Evolutionary conservation across 2,113 vertebrate genomes (phyloP), one percentile per base, ranked within the genome.

Genomic region (Ciconia boyciana): DNA sequence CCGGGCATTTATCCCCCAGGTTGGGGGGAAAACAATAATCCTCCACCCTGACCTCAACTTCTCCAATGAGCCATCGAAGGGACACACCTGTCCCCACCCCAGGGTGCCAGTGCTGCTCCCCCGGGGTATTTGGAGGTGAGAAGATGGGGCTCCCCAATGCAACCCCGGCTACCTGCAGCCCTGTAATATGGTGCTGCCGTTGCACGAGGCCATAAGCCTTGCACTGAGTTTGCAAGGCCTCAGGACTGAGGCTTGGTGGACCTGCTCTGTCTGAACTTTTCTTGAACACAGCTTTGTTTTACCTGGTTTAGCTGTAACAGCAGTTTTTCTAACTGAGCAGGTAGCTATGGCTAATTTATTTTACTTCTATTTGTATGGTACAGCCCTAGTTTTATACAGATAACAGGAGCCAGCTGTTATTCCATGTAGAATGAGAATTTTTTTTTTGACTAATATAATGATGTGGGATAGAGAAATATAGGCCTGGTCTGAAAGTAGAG

Each of bases 161-260:
- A 32, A 4, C 32, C 32, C 24, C 4, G 11, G 19, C 4, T 10
- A n/a, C 13, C 70, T 32, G 34, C 0, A n/a, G 49, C 5, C 7
- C 29, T 26, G 22, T 19, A 18, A 7, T 3, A 4, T 2, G 29
- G 3, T 4, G 75, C 4, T 46, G 76, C 51, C 6, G 2, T 7
- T 32, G 68, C 78, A 48, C 0, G 3, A 52, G 46, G 9, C 15
- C 31, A 0, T 5, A 2, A 68, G 21, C 24, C 41, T 36, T 26
- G n/a, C 36, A 1, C 70, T n/a, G 81, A 29, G 48, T 44, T 32
- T 80, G 72, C 58, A 72, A 57, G 10, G 19, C 44, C 46, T 62
- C 82, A 28, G 72, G 29, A 6, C 57, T n/a, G 22, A 64, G 43
- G 19, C 78, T 58, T 32, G 79, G 60, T 36, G 65, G 29, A 48